These are phyloP conservation scores for Cheilosia variabilis DNA, from an alignment of 2,888 invertebrate genomes.

Conservation along the genomic window DNA sequence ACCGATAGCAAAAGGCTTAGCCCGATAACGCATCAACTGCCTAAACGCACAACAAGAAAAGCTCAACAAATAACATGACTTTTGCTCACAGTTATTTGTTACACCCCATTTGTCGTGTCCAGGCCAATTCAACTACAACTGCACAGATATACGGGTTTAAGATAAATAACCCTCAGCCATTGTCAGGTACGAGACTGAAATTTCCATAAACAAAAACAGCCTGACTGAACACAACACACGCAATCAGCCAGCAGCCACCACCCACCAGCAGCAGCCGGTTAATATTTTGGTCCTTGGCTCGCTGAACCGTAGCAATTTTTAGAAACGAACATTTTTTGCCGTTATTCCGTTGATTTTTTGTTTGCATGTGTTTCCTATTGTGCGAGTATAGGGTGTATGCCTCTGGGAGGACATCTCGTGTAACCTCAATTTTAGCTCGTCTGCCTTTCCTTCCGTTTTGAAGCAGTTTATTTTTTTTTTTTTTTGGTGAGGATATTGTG, in stretches of 20 bases:
- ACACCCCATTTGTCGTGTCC: conserved; percentile 61
- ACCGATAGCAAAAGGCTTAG: too few relatives aligned
- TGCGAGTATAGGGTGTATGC: not conserved
- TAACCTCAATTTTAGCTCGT: conserved; percentile 51
- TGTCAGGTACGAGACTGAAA: conserved; percentile 52
- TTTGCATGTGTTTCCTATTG: conserved; percentile 7
- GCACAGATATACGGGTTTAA: conserved; percentile 13
- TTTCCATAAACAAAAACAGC: conserved; percentile 43
- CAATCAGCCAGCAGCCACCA: not conserved
- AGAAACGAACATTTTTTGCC: conserved; percentile 23
- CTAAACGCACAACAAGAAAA: not conserved
- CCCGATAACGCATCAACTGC: not conserved
- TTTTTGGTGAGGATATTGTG: conserved; percentile 15
- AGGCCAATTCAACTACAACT: conserved; percentile 19
- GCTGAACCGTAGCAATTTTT: conserved; percentile 46
- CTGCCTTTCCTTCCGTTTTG: conserved; percentile 59
- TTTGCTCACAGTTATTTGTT: conserved; percentile 23
- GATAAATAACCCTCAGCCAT: conserved; percentile 46
- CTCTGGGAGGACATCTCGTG: conserved; percentile 30
- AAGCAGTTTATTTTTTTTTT: not conserved
- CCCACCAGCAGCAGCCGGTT: conserved; percentile 4
- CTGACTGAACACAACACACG: not conserved
- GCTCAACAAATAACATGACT: not conserved
- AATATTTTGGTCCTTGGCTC: conserved; percentile 21
- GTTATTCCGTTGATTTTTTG: conserved; percentile 15